phyloP scores from a whole-genome alignment of 2,888 invertebrate genomes.

The Xestia xanthographa region DNA sequence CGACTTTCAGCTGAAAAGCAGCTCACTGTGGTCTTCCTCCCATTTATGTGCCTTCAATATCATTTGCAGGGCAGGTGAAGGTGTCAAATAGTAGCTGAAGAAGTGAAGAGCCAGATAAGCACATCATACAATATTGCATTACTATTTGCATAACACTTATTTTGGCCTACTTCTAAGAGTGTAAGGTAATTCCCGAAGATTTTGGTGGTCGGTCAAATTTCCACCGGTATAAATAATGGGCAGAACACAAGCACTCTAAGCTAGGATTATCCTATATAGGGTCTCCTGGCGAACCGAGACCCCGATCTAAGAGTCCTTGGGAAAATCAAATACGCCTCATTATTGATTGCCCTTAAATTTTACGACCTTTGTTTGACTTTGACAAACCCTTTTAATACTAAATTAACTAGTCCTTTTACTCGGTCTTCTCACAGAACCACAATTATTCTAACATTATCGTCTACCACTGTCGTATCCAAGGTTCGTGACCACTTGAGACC shows the following conservation, averaged over 20 bases:
- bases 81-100: not conserved
- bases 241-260: not conserved
- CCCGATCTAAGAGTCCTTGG: not conserved
- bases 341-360: not conserved
- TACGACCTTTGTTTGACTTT: not conserved
- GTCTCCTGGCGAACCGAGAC: too few species aligned
- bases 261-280: too few species aligned
- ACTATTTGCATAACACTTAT: not conserved
- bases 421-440: too few species aligned
- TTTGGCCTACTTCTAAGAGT: not conserved
- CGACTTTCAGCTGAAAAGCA: too few species aligned
- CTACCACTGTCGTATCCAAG: too few species aligned
- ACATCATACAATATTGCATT: not conserved
- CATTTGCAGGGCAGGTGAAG: not conserved
- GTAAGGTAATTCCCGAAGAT: not conserved
- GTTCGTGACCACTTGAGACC: not conserved
- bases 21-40: not conserved
- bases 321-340: not conserved
- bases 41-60: not conserved
- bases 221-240: not conserved
- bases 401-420: too few species aligned
- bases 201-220: not conserved
- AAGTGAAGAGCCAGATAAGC: not conserved
- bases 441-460: too few species aligned
- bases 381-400: too few species aligned